Evolutionary conservation across 1,140 invertebrate genomes (phyloP), one percentile per base, ranked within the genome.

Genomic region (Diachasmimorpha longicaudata): DNA sequence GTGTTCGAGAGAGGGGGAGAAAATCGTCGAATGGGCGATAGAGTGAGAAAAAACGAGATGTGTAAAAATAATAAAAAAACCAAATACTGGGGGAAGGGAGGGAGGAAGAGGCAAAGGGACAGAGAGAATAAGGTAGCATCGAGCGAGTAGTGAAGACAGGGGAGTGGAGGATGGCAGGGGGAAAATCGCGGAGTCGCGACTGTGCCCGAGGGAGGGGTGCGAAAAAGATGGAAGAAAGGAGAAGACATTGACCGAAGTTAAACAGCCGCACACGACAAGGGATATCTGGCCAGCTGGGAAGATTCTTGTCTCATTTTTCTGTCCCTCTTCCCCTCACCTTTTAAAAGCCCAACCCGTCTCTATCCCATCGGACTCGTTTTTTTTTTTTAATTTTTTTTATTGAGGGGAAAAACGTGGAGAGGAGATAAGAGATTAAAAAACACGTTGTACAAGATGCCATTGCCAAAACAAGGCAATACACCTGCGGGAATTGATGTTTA

Each of bases 161-260:
- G 23, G 68, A 74, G 9, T 13, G 68, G 80, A 70, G 77, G 76
- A 77, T 77, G 79, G 63, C 52, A 68, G 14, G 44, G 69, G 72
- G 44, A 72, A 19, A 69, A 55, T 23, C 52, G 68, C 19, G 70
- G 69, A 42, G 68, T 55, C 19, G 70, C 46, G 44, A 73, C 25
- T 70, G 66, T 70, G 66, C 16, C 10, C 48, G n/a, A 55, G 71
- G 67, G 23, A 55, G n/a, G 70, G 67, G 78, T 58, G 74, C 66
- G 77, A 78, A 74, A 75, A 72, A 75, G 82, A 83, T 80, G 80
- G 80, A 81, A 79, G 80, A 78, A 81, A 79, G 80, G 78, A 83
- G 79, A 84, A 89, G 87, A 89, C 88, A 88, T 88, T 88, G 88
- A 88, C 88, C 87, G 88, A 87, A 86, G 36, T 68, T 82, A 81